Evolutionary conservation across 2,888 invertebrate species (phyloP).

Genomic region (Brachylomia viminalis): DNA sequence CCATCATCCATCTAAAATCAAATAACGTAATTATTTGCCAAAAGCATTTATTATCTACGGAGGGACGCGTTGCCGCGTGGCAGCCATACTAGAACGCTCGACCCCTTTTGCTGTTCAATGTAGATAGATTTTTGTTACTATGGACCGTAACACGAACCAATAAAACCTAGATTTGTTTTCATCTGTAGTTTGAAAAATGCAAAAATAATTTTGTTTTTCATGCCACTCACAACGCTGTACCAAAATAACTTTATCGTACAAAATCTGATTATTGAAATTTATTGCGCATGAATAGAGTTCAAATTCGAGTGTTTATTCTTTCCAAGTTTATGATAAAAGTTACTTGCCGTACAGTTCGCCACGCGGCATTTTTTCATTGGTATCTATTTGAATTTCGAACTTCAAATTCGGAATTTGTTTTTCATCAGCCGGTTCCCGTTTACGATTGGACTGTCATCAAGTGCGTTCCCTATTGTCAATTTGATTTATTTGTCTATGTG

Average conservation of each 20-base stretch:
- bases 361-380: constrained; percentile 88
- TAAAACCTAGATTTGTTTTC: constrained; percentile 23
- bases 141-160: neutral
- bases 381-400: constrained; percentile 89
- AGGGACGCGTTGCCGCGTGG: constrained; percentile 86
- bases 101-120: constrained; percentile 52
- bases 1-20: constrained; percentile 90
- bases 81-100: constrained; percentile 69
- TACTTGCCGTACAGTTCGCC: constrained; percentile 75
- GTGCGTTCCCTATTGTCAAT: constrained; percentile 80
- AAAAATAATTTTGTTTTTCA: constrained; percentile 42
- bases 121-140: constrained; percentile 10
- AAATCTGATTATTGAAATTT: constrained; percentile 30
- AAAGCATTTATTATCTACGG: constrained; percentile 89
- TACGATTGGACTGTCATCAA: constrained; percentile 86
- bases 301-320: constrained; percentile 42
- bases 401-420: constrained; percentile 87
- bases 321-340: constrained; percentile 38
- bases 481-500: constrained; percentile 85
- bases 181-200: neutral
- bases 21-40: constrained; percentile 89
- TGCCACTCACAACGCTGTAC: constrained; percentile 47
- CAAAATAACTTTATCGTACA: neutral
- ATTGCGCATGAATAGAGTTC: constrained; percentile 21
- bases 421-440: constrained; percentile 86